These are phyloP conservation scores for Hippocampus mohnikei DNA, from an alignment of 2,113 vertebrate genomes.

Conservation along the genomic window DNA sequence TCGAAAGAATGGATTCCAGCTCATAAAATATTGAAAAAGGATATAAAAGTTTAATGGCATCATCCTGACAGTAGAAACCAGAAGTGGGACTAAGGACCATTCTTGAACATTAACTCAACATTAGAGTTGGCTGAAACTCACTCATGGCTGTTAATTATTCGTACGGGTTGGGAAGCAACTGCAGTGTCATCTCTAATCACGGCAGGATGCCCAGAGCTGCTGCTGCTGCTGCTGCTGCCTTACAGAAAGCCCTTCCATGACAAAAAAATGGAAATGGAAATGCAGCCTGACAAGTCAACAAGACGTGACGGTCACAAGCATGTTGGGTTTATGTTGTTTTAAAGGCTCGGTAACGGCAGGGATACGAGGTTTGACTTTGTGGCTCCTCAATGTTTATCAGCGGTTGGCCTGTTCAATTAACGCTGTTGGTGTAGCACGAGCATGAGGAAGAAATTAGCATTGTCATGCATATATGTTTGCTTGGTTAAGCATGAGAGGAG, in stretches of 20 bases:
- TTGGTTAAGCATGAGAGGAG: neutral
- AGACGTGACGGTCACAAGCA: neutral
- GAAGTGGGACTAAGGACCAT: neutral
- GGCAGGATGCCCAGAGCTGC: conserved; percentile 14
- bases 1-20: neutral
- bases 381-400: neutral
- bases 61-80: neutral
- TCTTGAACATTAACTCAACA: neutral
- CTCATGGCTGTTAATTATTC: neutral
- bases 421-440: conserved; percentile 9
- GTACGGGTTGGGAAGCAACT: neutral
- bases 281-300: conserved; percentile 11
- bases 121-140: neutral
- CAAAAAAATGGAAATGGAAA: conserved; percentile 9
- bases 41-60: neutral
- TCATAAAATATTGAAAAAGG: neutral
- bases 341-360: conserved; percentile 22
- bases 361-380: conserved; percentile 18
- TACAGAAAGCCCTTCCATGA: neutral
- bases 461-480: neutral
- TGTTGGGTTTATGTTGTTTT: conserved; percentile 20
- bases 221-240: conserved; percentile 1
- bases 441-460: conserved; percentile 10
- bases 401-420: conserved; percentile 19
- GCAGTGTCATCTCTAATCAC: conserved; percentile 18